Evolutionary conservation across 2,113 vertebrate species (phyloP).

Genomic region (Cyrtonyx montezumae): DNA sequence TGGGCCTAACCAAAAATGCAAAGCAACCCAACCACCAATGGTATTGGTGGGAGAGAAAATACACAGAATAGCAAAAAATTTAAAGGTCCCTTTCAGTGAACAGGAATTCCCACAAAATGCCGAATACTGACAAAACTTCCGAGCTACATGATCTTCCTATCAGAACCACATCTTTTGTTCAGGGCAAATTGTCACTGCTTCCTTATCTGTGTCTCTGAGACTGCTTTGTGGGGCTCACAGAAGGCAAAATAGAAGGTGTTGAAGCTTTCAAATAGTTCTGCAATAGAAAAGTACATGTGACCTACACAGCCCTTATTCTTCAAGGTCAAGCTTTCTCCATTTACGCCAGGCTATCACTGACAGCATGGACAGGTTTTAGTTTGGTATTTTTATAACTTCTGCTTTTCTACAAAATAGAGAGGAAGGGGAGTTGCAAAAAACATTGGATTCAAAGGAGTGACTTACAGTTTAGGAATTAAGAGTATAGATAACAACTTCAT

Average conservation of each 20-base stretch:
- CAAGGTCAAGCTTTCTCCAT: neutral
- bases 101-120: constrained; percentile 14
- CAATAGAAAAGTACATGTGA: neutral
- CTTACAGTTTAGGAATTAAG: neutral
- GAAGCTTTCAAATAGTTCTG: neutral
- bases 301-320: rapidly evolving
- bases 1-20: neutral
- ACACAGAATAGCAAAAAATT: neutral
- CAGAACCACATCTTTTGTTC: constrained; percentile 28
- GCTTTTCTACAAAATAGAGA: neutral
- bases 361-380: neutral
- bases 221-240: neutral
- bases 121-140: neutral
- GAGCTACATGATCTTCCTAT: neutral
- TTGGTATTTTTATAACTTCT: neutral
- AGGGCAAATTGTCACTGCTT: neutral
- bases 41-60: constrained; percentile 8
- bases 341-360: neutral
- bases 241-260: neutral
- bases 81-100: constrained; percentile 32
- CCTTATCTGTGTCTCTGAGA: neutral
- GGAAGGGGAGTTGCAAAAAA: neutral
- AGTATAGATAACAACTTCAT: rapidly evolving
- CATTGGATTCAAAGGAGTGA: neutral
- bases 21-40: neutral